phyloP scores from a whole-genome alignment of 1,140 invertebrate species.

The Drosophila tropicalis region DNA sequence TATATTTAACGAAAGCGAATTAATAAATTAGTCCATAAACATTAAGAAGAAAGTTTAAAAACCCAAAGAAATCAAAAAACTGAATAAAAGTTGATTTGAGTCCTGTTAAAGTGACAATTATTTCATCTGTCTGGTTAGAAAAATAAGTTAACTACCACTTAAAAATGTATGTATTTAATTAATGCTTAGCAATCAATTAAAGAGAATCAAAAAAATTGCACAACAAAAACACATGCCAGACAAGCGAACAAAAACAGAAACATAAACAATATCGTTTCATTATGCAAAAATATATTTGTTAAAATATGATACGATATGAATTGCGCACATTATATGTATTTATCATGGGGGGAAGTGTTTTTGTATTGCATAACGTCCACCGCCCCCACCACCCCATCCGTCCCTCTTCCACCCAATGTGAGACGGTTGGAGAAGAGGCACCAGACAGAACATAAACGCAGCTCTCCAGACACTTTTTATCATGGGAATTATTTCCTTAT shows the following conservation, averaged over 20 bases:
- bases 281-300: slow-evolving; percentile 72
- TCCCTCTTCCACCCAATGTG: too few relatives aligned
- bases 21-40: slow-evolving; percentile 54
- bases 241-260: slow-evolving; percentile 18
- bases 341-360: slow-evolving; percentile 45
- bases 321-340: slow-evolving; percentile 52
- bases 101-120: too few relatives aligned
- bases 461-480: slow-evolving; percentile 11
- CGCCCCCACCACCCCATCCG: too few relatives aligned
- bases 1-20: slow-evolving; percentile 41
- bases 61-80: too few relatives aligned
- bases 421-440: too few relatives aligned
- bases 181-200: slow-evolving; percentile 72
- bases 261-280: slow-evolving; percentile 64
- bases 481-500: too few relatives aligned
- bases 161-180: slow-evolving; percentile 39
- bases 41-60: slow-evolving; percentile 40
- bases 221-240: slow-evolving; percentile 19
- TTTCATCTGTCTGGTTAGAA: not conserved
- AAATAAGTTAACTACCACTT: not conserved
- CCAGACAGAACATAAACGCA: not conserved
- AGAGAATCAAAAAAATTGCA: slow-evolving; percentile 23
- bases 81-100: too few relatives aligned
- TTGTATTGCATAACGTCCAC: slow-evolving; percentile 53
- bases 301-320: slow-evolving; percentile 40